A percentile compares a stretch with the other conserved stretches of the same genome.
phyloP scores from a whole-genome alignment of 2,113 vertebrate species.

The Elaphurus davidianus region DNA sequence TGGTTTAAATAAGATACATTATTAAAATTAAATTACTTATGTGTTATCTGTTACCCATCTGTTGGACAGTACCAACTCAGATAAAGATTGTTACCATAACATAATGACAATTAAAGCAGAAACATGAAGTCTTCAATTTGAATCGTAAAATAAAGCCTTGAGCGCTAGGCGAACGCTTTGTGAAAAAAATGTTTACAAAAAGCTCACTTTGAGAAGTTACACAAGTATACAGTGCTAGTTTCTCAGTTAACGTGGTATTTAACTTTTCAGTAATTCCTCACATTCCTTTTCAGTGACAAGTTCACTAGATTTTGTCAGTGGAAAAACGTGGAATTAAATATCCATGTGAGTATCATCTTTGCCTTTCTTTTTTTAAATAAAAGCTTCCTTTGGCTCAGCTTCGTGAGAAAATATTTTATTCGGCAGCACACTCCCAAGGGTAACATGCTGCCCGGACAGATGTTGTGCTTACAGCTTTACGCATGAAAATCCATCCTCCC shows the following conservation, averaged over 20 bases:
- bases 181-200: not conserved
- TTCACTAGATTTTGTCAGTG: slow-evolving; percentile 99
- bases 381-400: slow-evolving; percentile 22
- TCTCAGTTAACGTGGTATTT: too few relatives aligned
- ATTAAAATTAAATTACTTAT: not conserved
- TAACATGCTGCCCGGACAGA: not conserved
- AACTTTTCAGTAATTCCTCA: slow-evolving; percentile 39
- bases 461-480: not conserved
- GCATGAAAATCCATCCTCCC: not conserved
- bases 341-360: slow-evolving; percentile 91
- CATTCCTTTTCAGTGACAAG: slow-evolving; percentile 88
- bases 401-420: slow-evolving; percentile 47
- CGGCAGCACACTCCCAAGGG: not conserved
- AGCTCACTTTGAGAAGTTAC: not conserved
- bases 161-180: not conserved
- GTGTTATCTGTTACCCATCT: not conserved
- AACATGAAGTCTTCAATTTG: not conserved
- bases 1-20: not conserved
- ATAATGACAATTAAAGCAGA: not conserved
- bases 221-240: rapidly evolving
- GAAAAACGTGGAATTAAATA: slow-evolving; percentile 99
- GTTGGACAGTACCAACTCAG: not conserved
- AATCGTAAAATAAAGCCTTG: not conserved
- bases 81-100: not conserved
- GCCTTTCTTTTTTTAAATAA: not conserved